A percentile compares a stretch with the other conserved stretches of the same genome.
Evolutionary conservation across 2,797 vertebrate genomes (phyloP).

Genomic region (Mionectes olivaceus): DNA sequence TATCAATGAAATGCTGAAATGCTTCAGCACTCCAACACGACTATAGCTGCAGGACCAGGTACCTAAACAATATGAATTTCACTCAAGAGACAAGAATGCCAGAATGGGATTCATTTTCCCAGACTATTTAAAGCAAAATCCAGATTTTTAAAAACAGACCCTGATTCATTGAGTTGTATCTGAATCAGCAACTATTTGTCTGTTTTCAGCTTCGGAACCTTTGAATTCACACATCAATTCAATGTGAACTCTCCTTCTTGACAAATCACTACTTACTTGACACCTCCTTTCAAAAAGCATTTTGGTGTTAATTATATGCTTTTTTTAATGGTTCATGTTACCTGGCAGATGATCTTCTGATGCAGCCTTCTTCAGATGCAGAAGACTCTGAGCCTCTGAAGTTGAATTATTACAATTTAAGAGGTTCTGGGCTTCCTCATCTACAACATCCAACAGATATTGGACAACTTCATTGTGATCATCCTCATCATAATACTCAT

Average conservation of each 20-base stretch:
- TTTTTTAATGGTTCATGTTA: neutral
- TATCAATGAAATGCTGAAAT: neutral
- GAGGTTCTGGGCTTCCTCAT: slow-evolving; percentile 84
- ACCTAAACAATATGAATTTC: neutral
- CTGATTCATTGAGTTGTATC: neutral
- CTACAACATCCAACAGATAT: slow-evolving; percentile 82
- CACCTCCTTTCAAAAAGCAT: neutral
- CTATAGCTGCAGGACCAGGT: neutral
- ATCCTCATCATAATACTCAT: slow-evolving; percentile 78
- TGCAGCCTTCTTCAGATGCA: slow-evolving; percentile 59
- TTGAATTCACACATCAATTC: neutral
- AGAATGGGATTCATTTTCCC: neutral
- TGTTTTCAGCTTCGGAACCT: neutral
- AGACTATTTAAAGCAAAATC: neutral
- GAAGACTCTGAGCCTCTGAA: slow-evolving; percentile 75
- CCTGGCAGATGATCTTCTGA: slow-evolving; percentile 67
- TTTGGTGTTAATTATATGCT: neutral
- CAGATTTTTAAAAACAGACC: neutral
- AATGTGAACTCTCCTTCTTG: neutral
- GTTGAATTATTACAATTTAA: slow-evolving; percentile 64
- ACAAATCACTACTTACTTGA: neutral
- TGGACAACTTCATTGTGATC: slow-evolving; percentile 83
- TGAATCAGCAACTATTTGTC: neutral
- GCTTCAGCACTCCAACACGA: neutral
- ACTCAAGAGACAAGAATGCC: neutral